Evolutionary conservation across 2,113 vertebrate species (phyloP), one percentile per base, ranked within the genome.

Genomic region (Apaloderma vittatum): DNA sequence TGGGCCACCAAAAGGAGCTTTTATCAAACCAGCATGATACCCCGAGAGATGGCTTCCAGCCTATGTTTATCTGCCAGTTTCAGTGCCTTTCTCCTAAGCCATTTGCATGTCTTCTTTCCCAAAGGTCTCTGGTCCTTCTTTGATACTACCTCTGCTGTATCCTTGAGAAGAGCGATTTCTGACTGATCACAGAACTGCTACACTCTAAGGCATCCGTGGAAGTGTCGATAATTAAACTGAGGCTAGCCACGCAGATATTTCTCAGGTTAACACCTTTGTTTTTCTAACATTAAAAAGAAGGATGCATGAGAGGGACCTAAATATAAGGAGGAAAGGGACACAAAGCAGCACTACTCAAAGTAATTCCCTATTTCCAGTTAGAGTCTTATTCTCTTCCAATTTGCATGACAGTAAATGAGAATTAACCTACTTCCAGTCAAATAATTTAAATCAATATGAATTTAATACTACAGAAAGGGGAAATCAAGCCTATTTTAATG

Each of bases 241-340:
- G 61, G 34, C 12, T 29, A 80, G 22, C 14, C 15, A 65, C 7
- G 6, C 9, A 66, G 12, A 37, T 20, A 49, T 63, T 71, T 46
- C 17, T 75, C 11, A 36, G n/a, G 51, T 92, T 59, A 78, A 37
- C 32, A 15, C 19, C 14, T 74, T 43, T 3, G 0, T 22, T n/a
- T 81, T 55, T 86, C 11, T 37, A 72, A 2, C 5, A 32, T 24
- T 43, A 16, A n/a, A 49, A 84, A 15, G 34, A 8, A 70, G 8
- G 3, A 12, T 1, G 0, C 0, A 3, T 30, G 9, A 8, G 58
- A 66, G 8, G 15, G 7, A 85, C 30, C 5, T 49, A 70, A 37
- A 20, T 13, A 65, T 59, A 72, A 61, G 17, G 23, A 76, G 46
- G n/a, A n/a, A 54, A 54, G 52, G 18, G 51, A 12, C 15, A 63